Evolutionary conservation across 2,888 invertebrate genomes (phyloP).

Genomic region (Anoplius nigerrimus): DNA sequence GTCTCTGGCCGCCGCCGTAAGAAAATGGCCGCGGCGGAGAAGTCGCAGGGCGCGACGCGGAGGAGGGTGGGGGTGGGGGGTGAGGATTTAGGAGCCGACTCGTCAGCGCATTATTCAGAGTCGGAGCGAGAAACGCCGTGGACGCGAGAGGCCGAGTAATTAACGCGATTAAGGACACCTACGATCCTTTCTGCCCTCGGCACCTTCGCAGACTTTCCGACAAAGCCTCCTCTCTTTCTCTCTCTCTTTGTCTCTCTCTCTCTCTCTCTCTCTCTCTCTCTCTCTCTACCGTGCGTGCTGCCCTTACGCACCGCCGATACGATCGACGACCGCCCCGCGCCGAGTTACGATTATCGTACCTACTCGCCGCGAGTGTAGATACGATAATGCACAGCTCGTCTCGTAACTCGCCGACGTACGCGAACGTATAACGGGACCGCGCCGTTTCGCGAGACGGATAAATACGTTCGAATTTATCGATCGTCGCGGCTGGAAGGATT

Average conservation of each 20-base stretch:
- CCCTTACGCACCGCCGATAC: no score
- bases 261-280: no score
- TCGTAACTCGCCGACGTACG: no score
- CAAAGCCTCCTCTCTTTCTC: background rate
- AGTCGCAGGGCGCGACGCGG: slow-evolving; percentile 21
- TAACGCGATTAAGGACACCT: background rate
- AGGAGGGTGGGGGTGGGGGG: background rate
- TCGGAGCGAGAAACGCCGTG: background rate
- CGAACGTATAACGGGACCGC: no score
- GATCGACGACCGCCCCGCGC: no score
- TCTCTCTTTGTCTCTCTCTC: no score
- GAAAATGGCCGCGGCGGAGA: slow-evolving; percentile 43
- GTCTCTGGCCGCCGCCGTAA: slow-evolving; percentile 51
- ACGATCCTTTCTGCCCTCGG: background rate
- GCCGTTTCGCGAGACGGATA: no score
- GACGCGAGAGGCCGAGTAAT: slow-evolving; percentile 5
- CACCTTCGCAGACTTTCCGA: background rate
- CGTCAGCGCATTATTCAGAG: no score
- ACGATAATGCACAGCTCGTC: no score
- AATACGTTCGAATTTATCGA: background rate
- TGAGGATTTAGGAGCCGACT: slow-evolving; percentile 5
- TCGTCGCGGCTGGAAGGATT: background rate
- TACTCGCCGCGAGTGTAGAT: no score
- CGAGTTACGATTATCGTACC: no score
- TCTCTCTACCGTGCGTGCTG: no score